Evolutionary conservation across 2,888 invertebrate species (phyloP).

Genomic region (Sphaerophoria rueppellii): DNA sequence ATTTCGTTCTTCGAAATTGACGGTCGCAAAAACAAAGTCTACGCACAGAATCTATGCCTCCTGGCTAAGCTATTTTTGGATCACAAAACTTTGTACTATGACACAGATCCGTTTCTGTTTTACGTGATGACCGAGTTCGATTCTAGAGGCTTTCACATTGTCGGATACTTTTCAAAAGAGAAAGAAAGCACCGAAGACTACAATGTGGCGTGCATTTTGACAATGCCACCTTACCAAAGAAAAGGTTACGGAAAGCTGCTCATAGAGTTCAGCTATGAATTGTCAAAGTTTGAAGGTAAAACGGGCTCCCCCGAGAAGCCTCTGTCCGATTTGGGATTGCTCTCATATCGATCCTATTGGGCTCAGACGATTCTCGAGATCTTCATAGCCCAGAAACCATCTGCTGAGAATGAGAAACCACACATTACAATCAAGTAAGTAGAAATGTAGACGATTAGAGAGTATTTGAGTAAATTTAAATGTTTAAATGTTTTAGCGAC

Average conservation of each 20-base stretch:
- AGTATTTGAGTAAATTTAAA: neutral
- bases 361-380: slow-evolving; percentile 98
- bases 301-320: slow-evolving; percentile 99
- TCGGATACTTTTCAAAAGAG: slow-evolving; percentile 99
- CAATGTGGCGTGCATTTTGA: slow-evolving; percentile 99
- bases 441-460: too few relatives aligned
- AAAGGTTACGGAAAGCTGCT: slow-evolving; percentile 99
- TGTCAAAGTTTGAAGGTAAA: slow-evolving; percentile 98
- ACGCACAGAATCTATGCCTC: slow-evolving; percentile 97
- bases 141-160: slow-evolving; percentile 97
- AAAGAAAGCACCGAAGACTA: slow-evolving; percentile 99
- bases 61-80: slow-evolving; percentile 98
- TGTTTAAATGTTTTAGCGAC: slow-evolving; percentile 86
- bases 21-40: slow-evolving; percentile 97
- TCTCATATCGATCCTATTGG: slow-evolving; percentile 99
- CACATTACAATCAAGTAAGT: slow-evolving; percentile 96
- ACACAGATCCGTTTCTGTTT: slow-evolving; percentile 99
- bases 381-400: slow-evolving; percentile 92
- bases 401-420: slow-evolving; percentile 95
- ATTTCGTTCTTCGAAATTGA: slow-evolving; percentile 99
- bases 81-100: slow-evolving; percentile 99
- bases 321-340: slow-evolving; percentile 96
- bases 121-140: slow-evolving; percentile 93
- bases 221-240: slow-evolving; percentile 98
- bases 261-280: slow-evolving; percentile 99